Evolutionary conservation across 2,113 vertebrate species (phyloP), one percentile per base, ranked within the genome.

Genomic region (Phalacrocorax carbo): DNA sequence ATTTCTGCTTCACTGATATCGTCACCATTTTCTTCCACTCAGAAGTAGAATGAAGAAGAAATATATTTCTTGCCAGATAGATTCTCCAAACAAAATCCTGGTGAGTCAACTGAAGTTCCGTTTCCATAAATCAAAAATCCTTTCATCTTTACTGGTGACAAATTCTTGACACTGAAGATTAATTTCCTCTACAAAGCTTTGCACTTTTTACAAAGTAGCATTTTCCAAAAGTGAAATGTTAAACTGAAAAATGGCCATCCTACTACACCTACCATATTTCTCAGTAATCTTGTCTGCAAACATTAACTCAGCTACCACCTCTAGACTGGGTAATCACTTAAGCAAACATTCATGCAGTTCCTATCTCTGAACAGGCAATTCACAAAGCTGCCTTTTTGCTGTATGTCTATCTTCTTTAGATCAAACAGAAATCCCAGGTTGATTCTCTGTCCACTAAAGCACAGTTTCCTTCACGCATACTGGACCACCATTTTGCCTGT

Each of bases 231-330:
- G 68, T 38, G 88, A 90, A 92, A 84, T 40, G 36, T 81, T 88
- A 81, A 93, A 70, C 17, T 69, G 51, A 75, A 93, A 87, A 94
- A 62, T 75, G 29, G 7, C 29, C 60, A 81, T 60, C 19, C 71
- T 83, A 21, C 54, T 83, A 77, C 11, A 8, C 15, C 79, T 78
- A 78, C 60, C 64, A 30, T 77, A 77, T 90, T 83, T 68, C 27
- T 16, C 29, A 13, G 60, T 93, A 96, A 92, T 93, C 82, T 92
- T 34, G 60, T 90, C 80, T 88, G 72, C 64, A 96, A 93, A 95
- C 82, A 90, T 81, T 92, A 96, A 79, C 86, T 94, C 86, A 84
- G 51, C 72, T 92, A 94, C 75, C 44, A 70, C 69, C 64, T 90
- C 87, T 86, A 92, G 42, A n/a, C 69, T 40, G 32, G 13, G 34